These are phyloP conservation scores for Ptychobarbus kaznakovi DNA, from an alignment of 2,797 vertebrate genomes.

Conservation along the genomic window DNA sequence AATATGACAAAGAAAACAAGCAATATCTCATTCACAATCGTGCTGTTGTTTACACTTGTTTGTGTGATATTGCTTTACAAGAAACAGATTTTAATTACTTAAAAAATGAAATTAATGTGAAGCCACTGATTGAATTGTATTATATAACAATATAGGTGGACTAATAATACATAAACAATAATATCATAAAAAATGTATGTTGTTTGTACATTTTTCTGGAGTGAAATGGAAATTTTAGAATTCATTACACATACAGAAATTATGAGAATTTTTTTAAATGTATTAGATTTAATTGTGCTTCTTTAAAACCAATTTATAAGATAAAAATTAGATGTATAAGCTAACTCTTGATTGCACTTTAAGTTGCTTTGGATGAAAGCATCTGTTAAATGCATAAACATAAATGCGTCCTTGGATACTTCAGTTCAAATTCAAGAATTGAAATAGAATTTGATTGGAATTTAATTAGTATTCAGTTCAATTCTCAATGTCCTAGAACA, in stretches of 20 bases:
- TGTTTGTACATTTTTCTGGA: background rate
- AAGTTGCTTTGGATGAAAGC: background rate
- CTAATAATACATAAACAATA: background rate
- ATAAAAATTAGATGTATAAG: too few species aligned
- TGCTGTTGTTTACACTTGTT: background rate
- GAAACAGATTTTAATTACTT: background rate
- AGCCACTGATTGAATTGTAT: background rate
- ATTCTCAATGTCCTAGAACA: background rate
- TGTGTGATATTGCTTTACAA: background rate
- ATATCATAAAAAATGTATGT: background rate
- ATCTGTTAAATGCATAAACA: background rate
- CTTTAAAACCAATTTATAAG: background rate
- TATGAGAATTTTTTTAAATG: background rate
- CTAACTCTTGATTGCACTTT: background rate
- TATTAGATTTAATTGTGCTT: background rate
- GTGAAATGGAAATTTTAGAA: conserved; percentile 18
- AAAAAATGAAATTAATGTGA: background rate
- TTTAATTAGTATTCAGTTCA: background rate
- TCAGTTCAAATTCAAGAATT: background rate
- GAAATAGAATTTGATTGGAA: background rate
- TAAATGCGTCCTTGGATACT: background rate
- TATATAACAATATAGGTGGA: background rate
- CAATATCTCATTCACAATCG: background rate
- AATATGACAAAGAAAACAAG: background rate
- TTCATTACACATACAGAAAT: background rate